Conservation (phyloP, 2,797 vertebrate species). For the Synanceia verrucosa region DNA sequence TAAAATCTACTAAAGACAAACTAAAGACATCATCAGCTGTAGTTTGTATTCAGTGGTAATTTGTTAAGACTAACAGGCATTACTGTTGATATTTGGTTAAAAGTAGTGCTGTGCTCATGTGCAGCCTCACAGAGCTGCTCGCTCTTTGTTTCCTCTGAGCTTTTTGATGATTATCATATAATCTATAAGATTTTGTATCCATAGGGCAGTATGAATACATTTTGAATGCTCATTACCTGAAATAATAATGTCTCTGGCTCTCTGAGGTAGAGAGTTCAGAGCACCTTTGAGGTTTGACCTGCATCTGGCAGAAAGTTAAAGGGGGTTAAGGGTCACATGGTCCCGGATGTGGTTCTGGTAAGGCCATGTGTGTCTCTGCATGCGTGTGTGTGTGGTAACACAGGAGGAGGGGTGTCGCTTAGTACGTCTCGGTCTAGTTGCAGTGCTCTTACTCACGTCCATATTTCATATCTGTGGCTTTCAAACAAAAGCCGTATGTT, state of each 20-base stretch:
- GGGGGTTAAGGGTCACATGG: slow-evolving; percentile 54
- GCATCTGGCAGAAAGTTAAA: slow-evolving; percentile 62
- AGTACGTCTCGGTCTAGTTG: slow-evolving; percentile 28
- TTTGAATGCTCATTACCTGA: slow-evolving; percentile 24
- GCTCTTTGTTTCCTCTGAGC: neutral
- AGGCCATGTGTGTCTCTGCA: slow-evolving; percentile 10
- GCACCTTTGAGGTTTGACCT: slow-evolving; percentile 66
- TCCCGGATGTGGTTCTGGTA: slow-evolving; percentile 48
- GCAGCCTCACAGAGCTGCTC: neutral
- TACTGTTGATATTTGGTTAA: neutral
- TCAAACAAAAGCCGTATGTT: slow-evolving; percentile 80
- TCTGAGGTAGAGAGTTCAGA: slow-evolving; percentile 22
- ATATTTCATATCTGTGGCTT: slow-evolving; percentile 80
- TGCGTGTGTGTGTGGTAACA: slow-evolving; percentile 8
- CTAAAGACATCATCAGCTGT: neutral
- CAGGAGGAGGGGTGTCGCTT: slow-evolving; percentile 31
- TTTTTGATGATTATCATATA: neutral
- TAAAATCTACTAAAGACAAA: neutral
- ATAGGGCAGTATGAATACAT: neutral
- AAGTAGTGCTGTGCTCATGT: neutral
- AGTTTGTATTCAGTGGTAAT: neutral
- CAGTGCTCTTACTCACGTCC: slow-evolving; percentile 66
- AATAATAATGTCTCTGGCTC: slow-evolving; percentile 16
- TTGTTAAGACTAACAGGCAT: neutral
- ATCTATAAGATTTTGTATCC: neutral